phyloP scores from a whole-genome alignment of 2,888 invertebrate species.

The Pandemis cinnamomeana region DNA sequence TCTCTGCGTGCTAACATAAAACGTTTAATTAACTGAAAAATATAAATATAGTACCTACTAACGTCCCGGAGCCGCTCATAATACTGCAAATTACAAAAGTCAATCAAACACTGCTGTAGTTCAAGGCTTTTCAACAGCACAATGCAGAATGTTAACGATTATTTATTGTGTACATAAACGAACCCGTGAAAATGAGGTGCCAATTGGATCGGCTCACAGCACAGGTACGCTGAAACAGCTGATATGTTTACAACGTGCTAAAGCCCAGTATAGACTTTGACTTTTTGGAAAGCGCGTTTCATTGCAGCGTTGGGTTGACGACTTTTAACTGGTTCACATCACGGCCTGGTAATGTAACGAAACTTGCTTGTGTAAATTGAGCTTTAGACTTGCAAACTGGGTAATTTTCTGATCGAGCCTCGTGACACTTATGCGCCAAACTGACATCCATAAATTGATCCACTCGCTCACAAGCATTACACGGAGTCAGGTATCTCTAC shows the following conservation, averaged over 20 bases:
- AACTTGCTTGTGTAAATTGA: too few relatives aligned
- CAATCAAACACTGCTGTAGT: constrained; percentile 19
- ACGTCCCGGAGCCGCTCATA: background rate
- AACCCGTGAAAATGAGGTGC: constrained; percentile 11
- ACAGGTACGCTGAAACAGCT: constrained; percentile 13
- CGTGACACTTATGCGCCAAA: too few relatives aligned
- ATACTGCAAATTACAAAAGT: constrained; percentile 13
- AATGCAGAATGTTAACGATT: constrained; percentile 3
- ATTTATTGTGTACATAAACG: constrained; percentile 5
- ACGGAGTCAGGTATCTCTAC: too few relatives aligned
- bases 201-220: constrained; percentile 13
- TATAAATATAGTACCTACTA: background rate
- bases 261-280: too few relatives aligned
- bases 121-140: constrained; percentile 15
- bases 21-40: background rate
- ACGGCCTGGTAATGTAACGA: too few relatives aligned
- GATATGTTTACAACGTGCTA: background rate
- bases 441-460: too few relatives aligned
- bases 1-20: background rate
- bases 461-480: too few relatives aligned
- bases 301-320: too few relatives aligned
- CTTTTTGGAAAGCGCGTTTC: too few relatives aligned
- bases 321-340: too few relatives aligned
- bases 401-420: too few relatives aligned
- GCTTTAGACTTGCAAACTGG: too few relatives aligned